phyloP scores from a whole-genome alignment of 2,888 invertebrate species.

The Watsonalla cultraria region DNA sequence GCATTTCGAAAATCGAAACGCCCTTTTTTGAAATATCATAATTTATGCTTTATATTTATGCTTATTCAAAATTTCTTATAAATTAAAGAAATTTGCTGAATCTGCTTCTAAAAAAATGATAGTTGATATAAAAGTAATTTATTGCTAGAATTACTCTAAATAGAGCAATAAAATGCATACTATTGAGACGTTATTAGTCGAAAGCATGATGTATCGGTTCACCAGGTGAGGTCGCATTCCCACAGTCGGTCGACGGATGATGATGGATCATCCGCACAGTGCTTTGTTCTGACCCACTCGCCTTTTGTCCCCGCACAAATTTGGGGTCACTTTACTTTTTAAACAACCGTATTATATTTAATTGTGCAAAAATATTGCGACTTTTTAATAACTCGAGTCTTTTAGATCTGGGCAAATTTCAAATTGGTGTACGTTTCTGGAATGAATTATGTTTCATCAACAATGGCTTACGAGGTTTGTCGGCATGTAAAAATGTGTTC shows the following conservation, averaged over 20 bases:
- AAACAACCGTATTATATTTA: slow-evolving; percentile 33
- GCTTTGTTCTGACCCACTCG: slow-evolving; percentile 56
- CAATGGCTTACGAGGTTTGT: slow-evolving; percentile 33
- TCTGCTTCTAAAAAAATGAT: no score
- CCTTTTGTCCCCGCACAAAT: slow-evolving; percentile 65
- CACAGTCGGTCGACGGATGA: slow-evolving; percentile 61
- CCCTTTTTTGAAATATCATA: no score
- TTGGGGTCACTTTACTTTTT: slow-evolving; percentile 60
- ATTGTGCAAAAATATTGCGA: slow-evolving; percentile 37
- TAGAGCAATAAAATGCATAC: slow-evolving; percentile 32
- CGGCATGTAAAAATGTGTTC: slow-evolving; percentile 61
- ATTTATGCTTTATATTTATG: no score
- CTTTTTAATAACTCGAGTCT: slow-evolving; percentile 6
- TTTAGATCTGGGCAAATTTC: background rate
- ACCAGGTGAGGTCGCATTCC: slow-evolving; percentile 68
- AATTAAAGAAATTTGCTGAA: no score
- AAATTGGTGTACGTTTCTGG: background rate
- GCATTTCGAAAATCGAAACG: no score
- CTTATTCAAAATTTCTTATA: no score
- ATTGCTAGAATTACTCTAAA: background rate
- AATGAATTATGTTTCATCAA: background rate
- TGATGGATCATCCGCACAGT: slow-evolving; percentile 65
- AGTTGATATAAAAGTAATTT: background rate
- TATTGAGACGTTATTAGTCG: slow-evolving; percentile 26
- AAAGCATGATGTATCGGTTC: slow-evolving; percentile 57